Base-by-base conservation (phyloP, 2,797 vertebrate genomes). In the Eidolon dupreanum region DNA sequence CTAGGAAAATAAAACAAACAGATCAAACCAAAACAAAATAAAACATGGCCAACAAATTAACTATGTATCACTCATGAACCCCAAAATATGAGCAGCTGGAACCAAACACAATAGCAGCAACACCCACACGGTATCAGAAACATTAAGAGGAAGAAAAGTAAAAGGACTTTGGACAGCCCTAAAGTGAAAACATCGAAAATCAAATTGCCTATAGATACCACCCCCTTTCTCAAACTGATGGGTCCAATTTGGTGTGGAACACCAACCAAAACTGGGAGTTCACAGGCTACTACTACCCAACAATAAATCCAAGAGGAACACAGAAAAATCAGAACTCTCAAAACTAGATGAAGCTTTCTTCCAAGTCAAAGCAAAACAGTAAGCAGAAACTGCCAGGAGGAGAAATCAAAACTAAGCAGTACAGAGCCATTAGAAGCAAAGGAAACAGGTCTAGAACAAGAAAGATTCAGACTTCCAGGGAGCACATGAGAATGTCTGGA, bases 41-140 rank as follows among this genome's bases (percentile, higher is more conserved):
- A 91, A 93, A 71, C 36, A 77, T 19, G 26, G 55, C 8, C 49
- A 87, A 96, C 26, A 82, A 93, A 77, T 3, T 77, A 55, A 95
- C 41, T 77, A 24, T 4, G 5, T 65, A 53, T 82, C 46, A 61
- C 10, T 74, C 49, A 51, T n/a, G 55, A 92, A 82, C 12, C 28
- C 43, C 53, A 92, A 49, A 77, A 38, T 66, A 68, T 51, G 17
- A 87, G 13, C 22, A 71, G 63, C 13, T 61, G 38, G 15, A 16
- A 73, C 43, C 63, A 63, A 94, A 94, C 6, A 86, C 55, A 93
- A 81, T 11, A 79, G 28, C 20, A 92, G 28, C 75, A 96, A 88
- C 59, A 63, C 12, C 8, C 15, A 38, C n/a, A n/a, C 3, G 6
- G 59, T 74, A 85, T 38, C 36, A 89, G 31, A 68, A 79, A 94